A percentile compares a stretch with the other conserved stretches of the same genome.
phyloP scores from a whole-genome alignment of 37 sponge, comb jelly and placozoan genomes.

The Bolinopsis microptera region DNA sequence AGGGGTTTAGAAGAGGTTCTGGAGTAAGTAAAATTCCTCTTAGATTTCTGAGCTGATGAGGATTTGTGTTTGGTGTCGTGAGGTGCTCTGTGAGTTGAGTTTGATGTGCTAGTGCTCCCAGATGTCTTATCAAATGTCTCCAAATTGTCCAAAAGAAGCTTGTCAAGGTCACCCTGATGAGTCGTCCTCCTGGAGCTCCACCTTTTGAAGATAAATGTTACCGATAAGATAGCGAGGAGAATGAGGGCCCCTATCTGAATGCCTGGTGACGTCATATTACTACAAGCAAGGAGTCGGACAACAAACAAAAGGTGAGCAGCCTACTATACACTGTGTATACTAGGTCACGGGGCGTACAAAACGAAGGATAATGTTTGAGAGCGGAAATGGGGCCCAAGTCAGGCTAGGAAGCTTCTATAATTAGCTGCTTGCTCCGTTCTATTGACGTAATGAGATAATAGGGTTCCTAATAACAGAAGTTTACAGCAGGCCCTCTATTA shows the following conservation, averaged over 20 bases:
- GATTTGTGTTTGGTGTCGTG: not conserved
- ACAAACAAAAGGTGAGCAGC: not conserved
- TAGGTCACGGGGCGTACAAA: not conserved
- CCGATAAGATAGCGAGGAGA: not conserved
- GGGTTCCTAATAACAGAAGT: not conserved
- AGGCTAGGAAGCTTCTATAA: not conserved
- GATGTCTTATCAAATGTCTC: slow-evolving; percentile 65
- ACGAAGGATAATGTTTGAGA: not conserved
- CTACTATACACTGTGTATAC: not conserved
- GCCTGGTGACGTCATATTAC: not conserved
- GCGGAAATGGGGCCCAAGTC: not conserved
- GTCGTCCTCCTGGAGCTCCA: not conserved
- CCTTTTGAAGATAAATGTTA: slow-evolving; percentile 35
- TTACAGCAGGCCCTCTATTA: not conserved
- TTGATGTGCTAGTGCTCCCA: not conserved
- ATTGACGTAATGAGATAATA: not conserved
- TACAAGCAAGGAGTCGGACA: not conserved
- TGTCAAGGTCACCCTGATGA: not conserved
- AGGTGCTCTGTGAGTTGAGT: not conserved
- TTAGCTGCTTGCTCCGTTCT: not conserved
- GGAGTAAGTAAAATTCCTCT: not conserved
- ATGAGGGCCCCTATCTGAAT: not conserved
- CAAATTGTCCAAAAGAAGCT: slow-evolving; percentile 24
- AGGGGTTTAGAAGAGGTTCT: not conserved
- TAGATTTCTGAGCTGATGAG: not conserved